Conservation (phyloP, 2,797 vertebrate genomes). For the Phrynocephalus forsythii region DNA sequence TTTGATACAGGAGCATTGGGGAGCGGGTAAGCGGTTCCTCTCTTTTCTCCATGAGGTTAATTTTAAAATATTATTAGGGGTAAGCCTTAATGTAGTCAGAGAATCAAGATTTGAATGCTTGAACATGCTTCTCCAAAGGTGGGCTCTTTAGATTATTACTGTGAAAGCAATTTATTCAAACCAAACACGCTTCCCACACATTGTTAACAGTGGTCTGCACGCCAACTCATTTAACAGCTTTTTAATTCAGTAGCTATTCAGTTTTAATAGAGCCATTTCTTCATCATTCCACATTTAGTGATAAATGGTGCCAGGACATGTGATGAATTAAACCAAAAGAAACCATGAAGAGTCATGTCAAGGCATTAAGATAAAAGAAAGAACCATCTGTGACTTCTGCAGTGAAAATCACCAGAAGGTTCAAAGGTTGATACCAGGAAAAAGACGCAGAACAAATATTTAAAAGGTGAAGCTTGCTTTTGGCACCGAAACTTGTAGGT, state of each 20-base stretch:
- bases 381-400: conserved; percentile 72
- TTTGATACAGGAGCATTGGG: conserved; percentile 67
- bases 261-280: conserved; percentile 84
- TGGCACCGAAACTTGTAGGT: conserved; percentile 34
- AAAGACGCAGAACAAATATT: conserved; percentile 69
- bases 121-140: conserved; percentile 80
- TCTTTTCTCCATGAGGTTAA: conserved; percentile 67
- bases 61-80: conserved; percentile 76
- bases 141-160: conserved; percentile 79
- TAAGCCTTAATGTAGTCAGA: conserved; percentile 74
- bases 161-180: conserved; percentile 83
- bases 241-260: conserved; percentile 84
- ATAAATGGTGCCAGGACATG: conserved; percentile 84
- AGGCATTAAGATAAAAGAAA: conserved; percentile 78
- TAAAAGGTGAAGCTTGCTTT: conserved; percentile 64
- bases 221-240: conserved; percentile 83
- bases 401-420: conserved; percentile 60
- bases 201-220: conserved; percentile 80
- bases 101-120: conserved; percentile 81
- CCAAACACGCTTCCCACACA: conserved; percentile 79
- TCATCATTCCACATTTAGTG: conserved; percentile 85
- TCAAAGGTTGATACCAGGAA: conserved; percentile 60
- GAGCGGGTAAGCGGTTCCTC: conserved; percentile 55
- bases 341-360: conserved; percentile 78
- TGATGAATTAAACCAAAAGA: conserved; percentile 83